phyloP scores from a whole-genome alignment of 2,888 invertebrate species.

The Drosophila monieri region DNA sequence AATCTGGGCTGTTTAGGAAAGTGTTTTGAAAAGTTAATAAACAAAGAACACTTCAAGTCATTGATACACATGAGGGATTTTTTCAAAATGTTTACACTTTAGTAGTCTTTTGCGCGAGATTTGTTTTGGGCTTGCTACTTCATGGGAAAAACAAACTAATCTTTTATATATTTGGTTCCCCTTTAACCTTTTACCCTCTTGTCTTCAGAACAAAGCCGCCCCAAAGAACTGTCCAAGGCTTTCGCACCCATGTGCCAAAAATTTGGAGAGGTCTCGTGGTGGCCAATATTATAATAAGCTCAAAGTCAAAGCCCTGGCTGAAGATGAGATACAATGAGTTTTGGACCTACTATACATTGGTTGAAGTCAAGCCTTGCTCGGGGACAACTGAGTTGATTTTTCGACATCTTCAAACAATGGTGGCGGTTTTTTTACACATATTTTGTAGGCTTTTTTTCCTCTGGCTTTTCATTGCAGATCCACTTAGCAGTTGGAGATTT shows the following conservation, averaged over 20 bases:
- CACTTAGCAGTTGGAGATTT: constrained; percentile 63
- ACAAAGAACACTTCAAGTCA: too few relatives aligned
- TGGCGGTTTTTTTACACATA: constrained; percentile 9
- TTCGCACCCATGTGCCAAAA: constrained; percentile 69
- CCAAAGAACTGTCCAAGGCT: constrained; percentile 57
- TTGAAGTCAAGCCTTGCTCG: constrained; percentile 31
- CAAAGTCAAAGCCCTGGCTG: constrained; percentile 59
- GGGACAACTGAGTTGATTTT: constrained; percentile 39
- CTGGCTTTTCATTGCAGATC: constrained; percentile 51
- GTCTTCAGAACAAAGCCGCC: constrained; percentile 25
- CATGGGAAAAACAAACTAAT: background rate
- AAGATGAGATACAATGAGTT: constrained; percentile 30
- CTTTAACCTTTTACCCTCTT: too few relatives aligned
- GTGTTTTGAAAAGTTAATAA: background rate
- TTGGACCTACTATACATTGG: constrained; percentile 14
- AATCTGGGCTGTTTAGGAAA: constrained; percentile 26
- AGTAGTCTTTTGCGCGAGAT: background rate
- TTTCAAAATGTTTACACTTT: too few relatives aligned
- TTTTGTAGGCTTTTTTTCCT: constrained; percentile 6
- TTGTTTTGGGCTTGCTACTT: background rate
- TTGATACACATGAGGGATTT: background rate
- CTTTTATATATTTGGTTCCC: background rate
- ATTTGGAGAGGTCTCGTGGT: constrained; percentile 25
- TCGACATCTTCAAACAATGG: constrained; percentile 62
- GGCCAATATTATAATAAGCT: constrained; percentile 19